Evolutionary conservation across 2,113 vertebrate genomes (phyloP).

Genomic region (Ptilorrhoa leucosticta): DNA sequence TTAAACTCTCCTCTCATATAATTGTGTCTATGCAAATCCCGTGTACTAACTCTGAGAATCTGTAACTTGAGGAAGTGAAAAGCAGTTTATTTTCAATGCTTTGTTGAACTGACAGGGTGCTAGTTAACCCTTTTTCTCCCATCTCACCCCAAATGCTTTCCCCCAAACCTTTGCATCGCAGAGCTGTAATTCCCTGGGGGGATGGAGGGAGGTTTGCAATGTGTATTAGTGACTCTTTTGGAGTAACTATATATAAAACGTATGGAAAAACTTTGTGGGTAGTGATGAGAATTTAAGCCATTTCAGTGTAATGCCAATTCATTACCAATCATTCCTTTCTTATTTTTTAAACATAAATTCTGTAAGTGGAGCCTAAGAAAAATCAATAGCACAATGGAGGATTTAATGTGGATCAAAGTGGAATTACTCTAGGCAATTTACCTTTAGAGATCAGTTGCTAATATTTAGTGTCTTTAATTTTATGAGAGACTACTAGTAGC

Average conservation of each 20-base stretch:
- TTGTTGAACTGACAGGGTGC: background rate
- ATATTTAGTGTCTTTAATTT: background rate
- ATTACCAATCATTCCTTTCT: background rate
- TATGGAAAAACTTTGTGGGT: background rate
- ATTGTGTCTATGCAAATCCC: background rate
- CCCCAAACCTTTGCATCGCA: background rate
- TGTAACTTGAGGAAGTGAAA: background rate
- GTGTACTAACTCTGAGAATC: background rate
- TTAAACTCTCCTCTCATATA: background rate
- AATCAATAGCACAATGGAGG: background rate
- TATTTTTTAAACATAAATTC: background rate
- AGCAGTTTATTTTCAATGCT: background rate
- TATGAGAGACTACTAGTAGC: background rate
- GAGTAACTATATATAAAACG: background rate
- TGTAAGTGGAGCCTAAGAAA: background rate
- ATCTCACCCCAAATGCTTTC: rapidly evolving
- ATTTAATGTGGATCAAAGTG: background rate
- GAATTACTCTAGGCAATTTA: background rate
- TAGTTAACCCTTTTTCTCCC: background rate
- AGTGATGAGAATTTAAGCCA: background rate
- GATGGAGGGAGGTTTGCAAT: background rate
- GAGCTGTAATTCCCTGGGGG: background rate
- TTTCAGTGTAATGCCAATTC: background rate
- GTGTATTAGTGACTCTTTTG: background rate
- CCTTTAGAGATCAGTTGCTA: background rate